Evolutionary conservation across 2,888 invertebrate species (phyloP).

Genomic region (Volucella zonaria): DNA sequence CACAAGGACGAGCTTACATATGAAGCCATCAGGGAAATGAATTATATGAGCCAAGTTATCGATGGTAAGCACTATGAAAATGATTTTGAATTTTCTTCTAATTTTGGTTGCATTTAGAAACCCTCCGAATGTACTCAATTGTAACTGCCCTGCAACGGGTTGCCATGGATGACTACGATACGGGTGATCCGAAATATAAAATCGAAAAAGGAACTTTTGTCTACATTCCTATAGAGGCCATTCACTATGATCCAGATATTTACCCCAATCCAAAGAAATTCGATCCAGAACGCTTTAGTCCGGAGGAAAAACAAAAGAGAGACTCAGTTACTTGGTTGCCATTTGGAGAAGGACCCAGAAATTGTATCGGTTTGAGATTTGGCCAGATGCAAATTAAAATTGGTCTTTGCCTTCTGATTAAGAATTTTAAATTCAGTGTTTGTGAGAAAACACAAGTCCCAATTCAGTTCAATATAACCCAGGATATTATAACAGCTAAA

Average conservation of each 20-base stretch:
- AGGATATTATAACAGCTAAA: too few species aligned
- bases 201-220: slow-evolving; percentile 79
- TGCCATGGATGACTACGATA: neutral
- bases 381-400: slow-evolving; percentile 79
- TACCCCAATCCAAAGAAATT: slow-evolving; percentile 82
- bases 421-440: slow-evolving; percentile 74
- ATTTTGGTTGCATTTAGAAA: neutral
- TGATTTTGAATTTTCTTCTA: too few species aligned
- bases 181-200: slow-evolving; percentile 78
- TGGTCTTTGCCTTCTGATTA: slow-evolving; percentile 77
- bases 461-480: neutral
- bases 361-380: slow-evolving; percentile 79
- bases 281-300: slow-evolving; percentile 82
- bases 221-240: slow-evolving; percentile 79
- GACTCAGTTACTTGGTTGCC: slow-evolving; percentile 79
- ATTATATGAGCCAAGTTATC: slow-evolving; percentile 83
- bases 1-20: slow-evolving; percentile 82
- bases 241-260: slow-evolving; percentile 82
- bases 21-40: slow-evolving; percentile 83
- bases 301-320: slow-evolving; percentile 76
- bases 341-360: slow-evolving; percentile 80
- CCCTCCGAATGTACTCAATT: slow-evolving; percentile 13
- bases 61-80: slow-evolving; percentile 78
- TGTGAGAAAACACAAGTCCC: slow-evolving; percentile 63
- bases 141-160: neutral